Evolutionary conservation across 2,888 invertebrate species (phyloP).

Genomic region (Parnassius orleans): DNA sequence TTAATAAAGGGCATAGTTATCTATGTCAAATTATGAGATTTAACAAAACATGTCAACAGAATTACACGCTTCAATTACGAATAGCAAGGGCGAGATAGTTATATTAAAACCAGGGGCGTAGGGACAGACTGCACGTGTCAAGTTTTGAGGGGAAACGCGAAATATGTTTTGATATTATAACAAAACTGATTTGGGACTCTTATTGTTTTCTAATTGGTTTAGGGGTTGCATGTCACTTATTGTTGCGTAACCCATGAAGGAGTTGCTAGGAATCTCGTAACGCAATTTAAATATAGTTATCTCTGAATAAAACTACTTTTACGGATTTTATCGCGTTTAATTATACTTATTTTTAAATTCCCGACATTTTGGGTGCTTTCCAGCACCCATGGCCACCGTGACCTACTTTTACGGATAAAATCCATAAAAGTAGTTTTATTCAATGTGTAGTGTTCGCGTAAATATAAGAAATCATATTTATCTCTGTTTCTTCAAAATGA

Average conservation of each 20-base stretch:
- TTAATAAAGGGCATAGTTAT: conserved; percentile 33
- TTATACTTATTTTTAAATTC: too few relatives aligned
- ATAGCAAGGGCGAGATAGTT: conserved; percentile 38
- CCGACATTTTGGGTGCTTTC: too few relatives aligned
- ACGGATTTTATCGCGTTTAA: too few relatives aligned
- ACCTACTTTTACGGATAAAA: too few relatives aligned
- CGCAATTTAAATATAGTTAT: too few relatives aligned
- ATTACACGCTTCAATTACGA: conserved; percentile 75
- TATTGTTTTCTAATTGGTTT: conserved; percentile 56
- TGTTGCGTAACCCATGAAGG: conserved; percentile 7
- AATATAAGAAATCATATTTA: too few relatives aligned
- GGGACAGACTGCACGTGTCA: conserved; percentile 54
- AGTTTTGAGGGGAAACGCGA: conserved; percentile 41
- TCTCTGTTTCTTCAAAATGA: too few relatives aligned
- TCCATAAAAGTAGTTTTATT: too few relatives aligned
- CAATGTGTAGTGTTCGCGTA: too few relatives aligned
- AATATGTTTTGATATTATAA: conserved; percentile 76
- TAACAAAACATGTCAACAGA: conserved; percentile 73
- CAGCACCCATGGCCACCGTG: too few relatives aligned
- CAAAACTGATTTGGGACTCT: conserved; percentile 42
- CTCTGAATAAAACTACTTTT: too few relatives aligned
- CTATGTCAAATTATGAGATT: conserved; percentile 74
- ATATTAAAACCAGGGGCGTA: conserved; percentile 48
- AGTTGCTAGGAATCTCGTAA: neutral
- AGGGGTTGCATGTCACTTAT: conserved; percentile 29